phyloP scores from a whole-genome alignment of 2,797 vertebrate species.

The Threskiornis aethiopicus region DNA sequence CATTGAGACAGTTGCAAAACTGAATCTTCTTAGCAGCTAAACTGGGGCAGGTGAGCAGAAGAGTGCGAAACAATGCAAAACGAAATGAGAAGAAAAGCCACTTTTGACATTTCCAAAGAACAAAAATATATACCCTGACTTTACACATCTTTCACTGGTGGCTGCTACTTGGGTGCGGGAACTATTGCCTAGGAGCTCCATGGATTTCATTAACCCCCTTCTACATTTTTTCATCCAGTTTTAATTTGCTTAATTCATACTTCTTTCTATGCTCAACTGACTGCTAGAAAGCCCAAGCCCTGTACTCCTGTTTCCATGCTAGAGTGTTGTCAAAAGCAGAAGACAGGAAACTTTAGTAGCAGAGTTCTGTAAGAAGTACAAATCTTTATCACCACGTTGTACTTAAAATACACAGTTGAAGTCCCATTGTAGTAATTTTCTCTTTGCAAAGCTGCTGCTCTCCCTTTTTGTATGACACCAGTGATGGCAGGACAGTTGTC shows the following conservation, averaged over 20 bases:
- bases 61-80: not conserved
- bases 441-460: not conserved
- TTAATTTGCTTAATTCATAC: not conserved
- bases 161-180: not conserved
- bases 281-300: not conserved
- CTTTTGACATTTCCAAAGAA: not conserved
- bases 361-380: not conserved
- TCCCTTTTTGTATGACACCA: not conserved
- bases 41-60: not conserved
- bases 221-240: not conserved
- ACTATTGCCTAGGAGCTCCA: not conserved
- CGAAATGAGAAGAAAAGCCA: not conserved
- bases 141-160: not conserved
- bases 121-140: not conserved
- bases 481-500: not conserved
- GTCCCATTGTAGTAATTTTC: not conserved
- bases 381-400: not conserved
- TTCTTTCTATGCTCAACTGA: not conserved
- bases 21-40: not conserved
- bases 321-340: not conserved
- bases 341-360: not conserved
- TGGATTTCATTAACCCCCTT: not conserved
- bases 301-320: not conserved
- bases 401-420: not conserved
- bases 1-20: not conserved